These are phyloP conservation scores for Haliclona indistincta DNA, from an alignment of 37 sponge, comb jelly and placozoan genomes.

Conservation along the genomic window DNA sequence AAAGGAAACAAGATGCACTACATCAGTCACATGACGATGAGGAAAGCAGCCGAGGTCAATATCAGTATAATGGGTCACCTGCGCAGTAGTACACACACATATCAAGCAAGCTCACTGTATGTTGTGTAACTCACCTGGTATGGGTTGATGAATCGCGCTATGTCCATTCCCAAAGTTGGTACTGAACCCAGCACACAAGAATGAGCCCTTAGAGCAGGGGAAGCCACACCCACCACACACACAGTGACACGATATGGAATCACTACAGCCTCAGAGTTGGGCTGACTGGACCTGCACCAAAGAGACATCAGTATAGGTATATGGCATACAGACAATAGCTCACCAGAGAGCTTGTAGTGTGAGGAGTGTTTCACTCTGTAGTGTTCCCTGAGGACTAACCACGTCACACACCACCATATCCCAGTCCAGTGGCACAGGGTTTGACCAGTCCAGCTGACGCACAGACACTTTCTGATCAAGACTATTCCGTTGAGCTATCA, in stretches of 20 bases:
- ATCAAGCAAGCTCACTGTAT: not conserved
- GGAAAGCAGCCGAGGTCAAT: slow-evolving; percentile 43
- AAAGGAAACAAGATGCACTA: not conserved
- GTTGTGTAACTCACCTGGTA: slow-evolving; percentile 61
- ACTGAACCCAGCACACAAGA: slow-evolving; percentile 54
- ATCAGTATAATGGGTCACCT: slow-evolving; percentile 61
- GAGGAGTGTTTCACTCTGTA: slow-evolving; percentile 30
- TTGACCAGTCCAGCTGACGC: slow-evolving; percentile 9
- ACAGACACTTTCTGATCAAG: slow-evolving; percentile 18
- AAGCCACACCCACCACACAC: slow-evolving; percentile 36
- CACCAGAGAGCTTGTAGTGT: slow-evolving; percentile 36
- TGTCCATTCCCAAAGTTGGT: slow-evolving; percentile 70
- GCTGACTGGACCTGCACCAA: not conserved
- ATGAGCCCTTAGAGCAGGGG: slow-evolving; percentile 45
- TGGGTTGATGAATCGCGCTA: slow-evolving; percentile 62
- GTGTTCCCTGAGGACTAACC: slow-evolving; percentile 49
- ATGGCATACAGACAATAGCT: not conserved
- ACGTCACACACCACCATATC: slow-evolving; percentile 53
- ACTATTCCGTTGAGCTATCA: not conserved
- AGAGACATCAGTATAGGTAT: not conserved
- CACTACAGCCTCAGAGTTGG: slow-evolving; percentile 15
- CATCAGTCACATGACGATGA: slow-evolving; percentile 20
- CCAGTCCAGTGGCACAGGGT: slow-evolving; percentile 24
- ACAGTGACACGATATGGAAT: slow-evolving; percentile 27
- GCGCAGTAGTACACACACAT: not conserved